phyloP scores from a whole-genome alignment of 2,797 vertebrate species.

The Moxostoma hubbsi region DNA sequence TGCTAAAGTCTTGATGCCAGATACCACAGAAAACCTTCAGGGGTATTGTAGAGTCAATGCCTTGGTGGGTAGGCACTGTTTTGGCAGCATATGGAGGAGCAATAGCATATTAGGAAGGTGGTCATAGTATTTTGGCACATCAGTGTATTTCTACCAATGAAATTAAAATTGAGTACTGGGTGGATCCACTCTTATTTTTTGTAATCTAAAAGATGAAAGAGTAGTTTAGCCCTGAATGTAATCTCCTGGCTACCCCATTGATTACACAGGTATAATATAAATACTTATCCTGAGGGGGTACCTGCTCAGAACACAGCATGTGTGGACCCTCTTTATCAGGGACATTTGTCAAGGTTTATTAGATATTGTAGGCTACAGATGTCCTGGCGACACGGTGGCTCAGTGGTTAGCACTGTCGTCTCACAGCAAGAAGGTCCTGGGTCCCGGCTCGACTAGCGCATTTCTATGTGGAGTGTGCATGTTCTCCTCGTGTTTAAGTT shows the following conservation, averaged over 20 bases:
- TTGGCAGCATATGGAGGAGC: too few species aligned
- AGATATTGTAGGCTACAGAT: conserved; percentile 43
- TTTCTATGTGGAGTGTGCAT: too few species aligned
- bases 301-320: conserved; percentile 20
- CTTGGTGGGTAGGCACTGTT: too few species aligned
- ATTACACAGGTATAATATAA: conserved; percentile 27
- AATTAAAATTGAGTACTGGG: not conserved
- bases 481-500: too few species aligned
- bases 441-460: too few species aligned
- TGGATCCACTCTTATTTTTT: not conserved
- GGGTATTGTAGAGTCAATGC: too few species aligned
- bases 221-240: not conserved
- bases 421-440: too few species aligned
- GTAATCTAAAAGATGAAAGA: not conserved
- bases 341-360: conserved; percentile 33
- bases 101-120: too few species aligned
- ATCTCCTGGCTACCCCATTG: conserved; percentile 27
- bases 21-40: too few species aligned
- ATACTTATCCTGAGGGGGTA: not conserved
- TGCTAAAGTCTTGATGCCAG: too few species aligned
- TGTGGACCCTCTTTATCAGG: not conserved
- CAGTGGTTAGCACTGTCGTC: too few species aligned
- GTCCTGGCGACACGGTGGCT: not conserved
- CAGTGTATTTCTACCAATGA: not conserved
- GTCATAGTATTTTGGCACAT: too few species aligned